phyloP scores from a whole-genome alignment of 2,888 invertebrate genomes.

The Auanema sp. region DNA sequence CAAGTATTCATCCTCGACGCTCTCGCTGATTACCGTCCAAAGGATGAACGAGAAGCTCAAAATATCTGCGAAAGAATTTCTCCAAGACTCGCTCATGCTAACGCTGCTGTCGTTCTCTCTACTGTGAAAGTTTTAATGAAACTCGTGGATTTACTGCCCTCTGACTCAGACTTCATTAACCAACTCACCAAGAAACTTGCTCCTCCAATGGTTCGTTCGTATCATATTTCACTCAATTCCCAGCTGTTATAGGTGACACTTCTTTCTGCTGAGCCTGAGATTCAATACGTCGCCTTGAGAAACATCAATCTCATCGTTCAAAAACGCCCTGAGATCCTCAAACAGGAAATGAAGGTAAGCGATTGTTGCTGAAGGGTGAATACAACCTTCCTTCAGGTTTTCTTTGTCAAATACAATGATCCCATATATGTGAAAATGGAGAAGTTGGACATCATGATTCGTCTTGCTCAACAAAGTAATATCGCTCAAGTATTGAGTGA shows the following conservation, averaged over 20 bases:
- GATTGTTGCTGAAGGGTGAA: not conserved
- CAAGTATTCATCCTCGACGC: constrained; percentile 87
- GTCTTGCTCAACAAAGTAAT: constrained; percentile 93
- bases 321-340: constrained; percentile 92
- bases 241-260: constrained; percentile 77
- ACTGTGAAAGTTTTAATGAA: constrained; percentile 97
- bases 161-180: constrained; percentile 88
- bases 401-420: constrained; percentile 99
- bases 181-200: constrained; percentile 94
- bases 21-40: constrained; percentile 87
- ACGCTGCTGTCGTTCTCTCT: constrained; percentile 96
- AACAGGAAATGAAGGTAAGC: constrained; percentile 93
- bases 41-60: constrained; percentile 95
- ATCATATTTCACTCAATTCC: not conserved
- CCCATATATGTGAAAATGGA: constrained; percentile 99
- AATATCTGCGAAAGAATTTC: constrained; percentile 79
- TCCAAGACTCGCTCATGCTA: constrained; percentile 94
- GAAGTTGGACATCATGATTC: constrained; percentile 98
- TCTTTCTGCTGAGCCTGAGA: constrained; percentile 95
- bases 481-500: constrained; percentile 97
- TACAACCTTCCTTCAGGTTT: constrained; percentile 69
- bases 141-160: constrained; percentile 92
- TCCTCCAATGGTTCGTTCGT: constrained; percentile 81
- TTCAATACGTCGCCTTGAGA: constrained; percentile 95
- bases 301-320: constrained; percentile 99